Evolutionary conservation across 2,888 invertebrate genomes (phyloP).

Genomic region (Rhagonycha lutea): DNA sequence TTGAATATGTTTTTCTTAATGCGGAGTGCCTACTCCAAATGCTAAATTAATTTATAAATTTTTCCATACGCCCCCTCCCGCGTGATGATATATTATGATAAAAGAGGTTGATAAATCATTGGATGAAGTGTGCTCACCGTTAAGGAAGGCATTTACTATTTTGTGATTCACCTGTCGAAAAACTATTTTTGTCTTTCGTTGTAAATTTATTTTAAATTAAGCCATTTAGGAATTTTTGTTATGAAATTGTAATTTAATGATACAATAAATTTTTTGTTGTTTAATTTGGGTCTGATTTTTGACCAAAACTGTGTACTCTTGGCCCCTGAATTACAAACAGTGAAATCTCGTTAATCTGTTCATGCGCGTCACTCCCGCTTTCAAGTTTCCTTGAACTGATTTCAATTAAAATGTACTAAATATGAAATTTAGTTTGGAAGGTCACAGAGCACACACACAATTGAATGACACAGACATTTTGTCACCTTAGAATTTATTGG

Average conservation of each 20-base stretch:
- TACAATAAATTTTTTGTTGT: neutral
- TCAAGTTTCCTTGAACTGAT: no score
- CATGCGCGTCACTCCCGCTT: no score
- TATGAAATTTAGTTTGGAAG: no score
- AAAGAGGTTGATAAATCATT: neutral
- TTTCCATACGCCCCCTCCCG: neutral
- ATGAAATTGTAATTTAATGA: neutral
- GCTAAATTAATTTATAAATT: neutral
- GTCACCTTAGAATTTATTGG: no score
- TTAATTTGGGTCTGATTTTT: no score
- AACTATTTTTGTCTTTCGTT: neutral
- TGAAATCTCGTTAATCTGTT: no score
- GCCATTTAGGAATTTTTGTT: neutral
- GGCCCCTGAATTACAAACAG: no score
- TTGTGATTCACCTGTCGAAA: neutral
- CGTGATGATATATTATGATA: neutral
- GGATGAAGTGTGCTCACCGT: neutral
- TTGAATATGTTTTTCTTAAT: neutral
- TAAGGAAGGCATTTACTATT: neutral
- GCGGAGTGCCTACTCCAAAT: neutral
- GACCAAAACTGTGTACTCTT: no score
- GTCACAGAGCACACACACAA: no score
- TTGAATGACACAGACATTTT: no score
- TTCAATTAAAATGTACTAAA: no score
- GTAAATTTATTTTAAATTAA: neutral